Conservation (phyloP, 2,113 vertebrate species). For the human (Homo sapiens) region GRCh38 chr2:176390001-176390500, state of each 20-base stretch:
- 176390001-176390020: not conserved
- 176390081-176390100: not conserved
- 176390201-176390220: not conserved
- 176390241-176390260: not conserved
- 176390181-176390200: not conserved
- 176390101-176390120: not conserved
- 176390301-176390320: not conserved
- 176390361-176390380: not conserved
- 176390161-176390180: not conserved
- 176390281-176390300: not conserved
- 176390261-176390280: not conserved
- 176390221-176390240: not conserved
- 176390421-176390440: not conserved
- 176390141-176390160: not conserved
- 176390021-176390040: not conserved
- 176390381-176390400: not conserved
- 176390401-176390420: not conserved
- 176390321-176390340: not conserved
- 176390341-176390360: conserved; percentile 22
- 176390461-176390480: not conserved
- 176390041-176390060: not conserved
- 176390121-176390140: not conserved
- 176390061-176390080: not conserved
- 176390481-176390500: not conserved
- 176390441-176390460: not conserved